Evolutionary conservation across 2,888 invertebrate species (phyloP), one percentile per base, ranked within the genome.

Genomic region (Ichneumon xanthorius): DNA sequence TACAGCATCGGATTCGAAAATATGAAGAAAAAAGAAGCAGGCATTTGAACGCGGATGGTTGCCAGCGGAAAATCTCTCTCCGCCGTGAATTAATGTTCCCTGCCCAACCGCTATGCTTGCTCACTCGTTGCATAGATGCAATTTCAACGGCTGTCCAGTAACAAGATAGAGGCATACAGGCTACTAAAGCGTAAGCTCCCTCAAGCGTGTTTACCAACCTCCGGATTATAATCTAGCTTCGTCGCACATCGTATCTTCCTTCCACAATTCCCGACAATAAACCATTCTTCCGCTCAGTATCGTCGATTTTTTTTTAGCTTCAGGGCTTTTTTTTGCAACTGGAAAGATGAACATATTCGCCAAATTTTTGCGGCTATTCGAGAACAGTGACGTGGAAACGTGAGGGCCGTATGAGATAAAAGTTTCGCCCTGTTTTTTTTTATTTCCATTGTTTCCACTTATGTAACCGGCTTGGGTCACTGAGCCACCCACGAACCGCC

Each of bases 161-260:
- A 55, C 55, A 55, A 22, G 7, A 11, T 4, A 55, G 55, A 19
- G 9, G 55, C 22, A 19, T 22, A 53, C 53, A 7, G n/a, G 22
- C 22, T 55, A 55, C 55, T 7, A 19, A 55, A 55, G 22, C 55
- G 7, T 9, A 55, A 55, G 19, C 22, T 9, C 55, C 11, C 22
- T 55, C 55, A 55, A 55, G 55, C 55, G 55, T 55, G 55, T 55
- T 55, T 7, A 19, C 55, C 22, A 55, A 55, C 55, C 22, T 55
- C 7, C 19, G 55, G 22, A 55, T 55, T 55, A 55, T 55, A 55
- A 55, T 19, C 22, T 55, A 22, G 22, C 19, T 22, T 55, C 6
- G 22, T 9, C 55, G 55, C 22, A 55, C 55, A 19, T 55, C 19
- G 22, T 55, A 55, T 55, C 55, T 19, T 55, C 55, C 22, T 55